Base-by-base conservation (phyloP, 2,113 vertebrate species). In the Zapus hudsonius region DNA sequence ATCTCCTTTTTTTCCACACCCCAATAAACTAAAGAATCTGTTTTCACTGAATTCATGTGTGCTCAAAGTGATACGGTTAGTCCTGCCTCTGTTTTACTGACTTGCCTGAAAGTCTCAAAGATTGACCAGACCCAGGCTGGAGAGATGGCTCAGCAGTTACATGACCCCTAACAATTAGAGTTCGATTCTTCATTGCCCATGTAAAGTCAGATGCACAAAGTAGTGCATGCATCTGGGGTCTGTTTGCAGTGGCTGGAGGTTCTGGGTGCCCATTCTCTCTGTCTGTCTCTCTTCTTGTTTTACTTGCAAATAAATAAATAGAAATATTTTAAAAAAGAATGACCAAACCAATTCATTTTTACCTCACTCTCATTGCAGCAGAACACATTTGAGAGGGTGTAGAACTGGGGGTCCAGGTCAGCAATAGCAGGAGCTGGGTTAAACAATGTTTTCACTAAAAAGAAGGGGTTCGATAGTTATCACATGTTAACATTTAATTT, bases 321-420 rank as follows among this genome's bases (percentile, higher is more conserved):
- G n/a, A n/a, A n/a, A n/a, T n/a, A n/a, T n/a, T n/a, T n/a, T n/a
- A n/a, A n/a, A n/a, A 42, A 0, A 17, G 74, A 92, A n/a, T 40
- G 33, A 67, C n/a, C 27, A 75, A 69, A 23, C 29, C 20, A 75
- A 20, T 63, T 22, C 44, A 2, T 3, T 85, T 7, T 83, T 98
- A 99, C 99, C 99, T 99, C 99, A 44, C 98, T 98, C 97, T 99
- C 99, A 93, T 99, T 99, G 98, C 99, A 99, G 98, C 99, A 99
- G 98, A 99, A 99, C 97, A 99, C 98, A 92, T 99, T 98, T 0
- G 99, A 99, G 89, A 98, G 95, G 79, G 94, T 92, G 97, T 99
- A 99, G 98, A 99, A 99, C 81, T 95, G 98, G 40, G 98, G 94
- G 95, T 99, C 98, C 96, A 99, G 97, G 97, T 99, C 98, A 90